phyloP scores from a whole-genome alignment of 1,140 invertebrate genomes.

The Sogatella furcifera region DNA sequence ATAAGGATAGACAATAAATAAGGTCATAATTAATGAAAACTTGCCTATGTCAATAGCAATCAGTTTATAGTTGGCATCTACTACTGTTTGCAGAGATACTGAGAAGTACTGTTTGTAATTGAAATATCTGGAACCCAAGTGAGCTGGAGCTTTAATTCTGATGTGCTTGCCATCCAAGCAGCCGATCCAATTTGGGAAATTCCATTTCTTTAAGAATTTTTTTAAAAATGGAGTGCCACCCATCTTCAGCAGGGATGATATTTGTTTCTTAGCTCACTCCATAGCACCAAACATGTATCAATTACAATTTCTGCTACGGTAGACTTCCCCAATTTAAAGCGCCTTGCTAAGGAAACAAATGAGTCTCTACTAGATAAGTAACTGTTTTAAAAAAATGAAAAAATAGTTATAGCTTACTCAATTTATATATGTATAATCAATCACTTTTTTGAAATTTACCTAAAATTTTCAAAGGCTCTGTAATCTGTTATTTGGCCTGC shows the following conservation, averaged over 20 bases:
- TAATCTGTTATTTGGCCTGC: no score
- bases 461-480: no score
- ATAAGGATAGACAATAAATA: no score
- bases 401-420: no score
- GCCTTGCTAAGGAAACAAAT: no score
- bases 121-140: conserved; percentile 28
- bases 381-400: no score
- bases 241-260: conserved; percentile 17
- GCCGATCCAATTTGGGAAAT: conserved; percentile 33
- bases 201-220: conserved; percentile 28
- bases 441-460: no score
- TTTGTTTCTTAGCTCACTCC: background rate
- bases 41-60: conserved; percentile 29
- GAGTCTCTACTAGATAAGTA: no score
- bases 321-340: background rate
- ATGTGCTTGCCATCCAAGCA: no score
- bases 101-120: conserved; percentile 33
- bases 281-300: background rate
- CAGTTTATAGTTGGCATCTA: conserved; percentile 32
- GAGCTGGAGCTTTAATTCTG: conserved; percentile 23
- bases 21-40: no score
- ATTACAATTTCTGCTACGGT: no score
- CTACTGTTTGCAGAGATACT: conserved; percentile 16
- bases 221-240: conserved; percentile 18
- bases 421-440: no score